Base-by-base conservation (phyloP, 1,140 invertebrate genomes). In the Heliconius hermathena region DNA sequence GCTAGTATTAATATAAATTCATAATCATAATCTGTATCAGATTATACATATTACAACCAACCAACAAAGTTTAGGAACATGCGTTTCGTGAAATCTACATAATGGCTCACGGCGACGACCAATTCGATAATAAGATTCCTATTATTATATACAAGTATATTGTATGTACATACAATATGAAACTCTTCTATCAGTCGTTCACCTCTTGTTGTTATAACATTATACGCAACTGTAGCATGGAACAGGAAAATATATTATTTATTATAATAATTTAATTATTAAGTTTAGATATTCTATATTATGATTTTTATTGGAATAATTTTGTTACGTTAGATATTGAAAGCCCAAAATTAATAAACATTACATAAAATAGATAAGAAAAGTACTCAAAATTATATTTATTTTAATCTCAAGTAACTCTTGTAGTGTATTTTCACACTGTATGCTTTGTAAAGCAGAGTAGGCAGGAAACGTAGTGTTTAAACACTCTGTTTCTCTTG, bases 161-260 rank as follows among this genome's bases (percentile, higher is more conserved):
- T 8, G 20, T 57, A n/a, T 22, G 18, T 54, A n/a, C 18, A 54
- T 54, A 54, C 52, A 16, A 46, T 73, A 78, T 78, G 22, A 73
- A 66, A 70, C 29, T 74, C 72, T 29, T 74, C 71, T 74, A 52
- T 71, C 77, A 73, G 77, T 71, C 77, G 22, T 79, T 79, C 41
- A 79, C 77, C 72, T 52, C 77, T 9, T 29, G 71, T 22, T 66
- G 70, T 73, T 57, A 78, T 57, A 26, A 66, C 60, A 22, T n/a
- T 60, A 11, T 26, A 60, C 57, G n/a, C 57, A 9, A 46, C 41
- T 46, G 54, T 57, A 57, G n/a, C n/a, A n/a, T n/a, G n/a, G 52
- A 77, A 77, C 49, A 76, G 74, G 74, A 76, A 76, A 66, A 75
- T 66, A 66, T 66, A 1, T 5, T 66, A 66, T 66, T 66, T 26